Percentiles rank a stretch among this genome's conserved stretches.
Evolutionary conservation across 2,113 vertebrate genomes (phyloP).

Genomic region (Scomber japonicus): DNA sequence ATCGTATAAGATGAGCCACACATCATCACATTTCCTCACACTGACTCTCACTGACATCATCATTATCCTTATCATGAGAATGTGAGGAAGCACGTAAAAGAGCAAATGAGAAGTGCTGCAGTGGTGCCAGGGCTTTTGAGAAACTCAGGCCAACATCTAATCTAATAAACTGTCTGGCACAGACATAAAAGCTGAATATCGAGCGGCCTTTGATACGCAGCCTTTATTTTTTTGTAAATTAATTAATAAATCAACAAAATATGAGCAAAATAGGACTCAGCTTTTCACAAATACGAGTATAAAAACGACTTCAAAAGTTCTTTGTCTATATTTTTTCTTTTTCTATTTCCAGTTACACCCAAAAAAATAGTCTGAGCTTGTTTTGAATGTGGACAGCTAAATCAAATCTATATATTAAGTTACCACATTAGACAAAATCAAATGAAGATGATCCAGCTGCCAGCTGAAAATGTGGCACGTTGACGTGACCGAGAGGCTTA

Average conservation of each 20-base stretch:
- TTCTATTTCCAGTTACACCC: conserved; percentile 5
- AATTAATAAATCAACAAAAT: conserved; percentile 14
- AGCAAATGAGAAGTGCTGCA: conserved; percentile 31
- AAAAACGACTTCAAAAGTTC: background rate
- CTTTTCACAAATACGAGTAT: background rate
- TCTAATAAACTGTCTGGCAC: conserved; percentile 48
- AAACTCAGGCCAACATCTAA: conserved; percentile 41
- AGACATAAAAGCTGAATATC: conserved; percentile 33
- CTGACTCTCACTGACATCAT: conserved; percentile 8
- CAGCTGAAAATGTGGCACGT: conserved; percentile 37
- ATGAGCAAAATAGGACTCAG: background rate
- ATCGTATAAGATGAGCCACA: background rate
- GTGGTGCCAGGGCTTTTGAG: conserved; percentile 38
- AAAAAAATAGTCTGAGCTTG: conserved; percentile 27
- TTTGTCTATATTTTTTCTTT: background rate
- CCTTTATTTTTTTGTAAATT: background rate
- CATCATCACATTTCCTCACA: background rate
- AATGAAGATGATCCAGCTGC: conserved; percentile 55
- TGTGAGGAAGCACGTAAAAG: conserved; percentile 21
- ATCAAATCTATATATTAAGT: conserved; percentile 70
- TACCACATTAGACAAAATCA: conserved; percentile 65
- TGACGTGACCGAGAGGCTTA: conserved; percentile 13
- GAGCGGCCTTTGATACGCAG: background rate
- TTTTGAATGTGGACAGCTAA: conserved; percentile 53
- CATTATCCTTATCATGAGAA: conserved; percentile 10